Conservation (phyloP, 2,888 invertebrate genomes). For the Silvanus unidentatus region DNA sequence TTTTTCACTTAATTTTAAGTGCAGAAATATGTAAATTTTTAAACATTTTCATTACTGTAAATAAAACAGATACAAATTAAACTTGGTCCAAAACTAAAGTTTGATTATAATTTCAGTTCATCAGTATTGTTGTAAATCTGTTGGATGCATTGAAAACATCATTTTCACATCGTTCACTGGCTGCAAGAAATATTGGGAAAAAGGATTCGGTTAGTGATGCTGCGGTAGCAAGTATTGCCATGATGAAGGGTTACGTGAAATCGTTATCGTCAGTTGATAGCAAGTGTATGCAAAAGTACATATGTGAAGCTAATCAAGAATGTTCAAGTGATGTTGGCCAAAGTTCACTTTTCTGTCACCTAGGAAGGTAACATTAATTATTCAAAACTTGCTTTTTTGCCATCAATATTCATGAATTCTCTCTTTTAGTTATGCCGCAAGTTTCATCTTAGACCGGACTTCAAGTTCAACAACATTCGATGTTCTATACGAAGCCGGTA, state of each 20-base stretch:
- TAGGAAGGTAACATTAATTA: constrained; percentile 1
- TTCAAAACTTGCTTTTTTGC: background rate
- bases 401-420: background rate
- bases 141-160: constrained; percentile 88
- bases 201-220: constrained; percentile 89
- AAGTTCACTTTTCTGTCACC: constrained; percentile 81
- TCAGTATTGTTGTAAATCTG: constrained; percentile 85
- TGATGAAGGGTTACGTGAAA: constrained; percentile 84
- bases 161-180: constrained; percentile 83
- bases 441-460: constrained; percentile 74
- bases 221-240: constrained; percentile 77
- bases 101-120: constrained; percentile 57
- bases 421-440: constrained; percentile 70
- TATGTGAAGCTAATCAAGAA: constrained; percentile 86
- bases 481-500: constrained; percentile 76
- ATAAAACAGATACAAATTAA: background rate
- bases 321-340: constrained; percentile 75
- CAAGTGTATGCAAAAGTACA: constrained; percentile 78
- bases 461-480: constrained; percentile 68
- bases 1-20: background rate
- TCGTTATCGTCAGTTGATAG: constrained; percentile 73
- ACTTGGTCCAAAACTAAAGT: too few species aligned
- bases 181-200: constrained; percentile 77
- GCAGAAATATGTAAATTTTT: background rate
- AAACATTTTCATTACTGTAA: too few species aligned